Percentiles rank a stretch among this genome's conserved stretches.
These are phyloP conservation scores for Alces alces DNA, from an alignment of 2,113 vertebrate genomes.

Conservation along the genomic window DNA sequence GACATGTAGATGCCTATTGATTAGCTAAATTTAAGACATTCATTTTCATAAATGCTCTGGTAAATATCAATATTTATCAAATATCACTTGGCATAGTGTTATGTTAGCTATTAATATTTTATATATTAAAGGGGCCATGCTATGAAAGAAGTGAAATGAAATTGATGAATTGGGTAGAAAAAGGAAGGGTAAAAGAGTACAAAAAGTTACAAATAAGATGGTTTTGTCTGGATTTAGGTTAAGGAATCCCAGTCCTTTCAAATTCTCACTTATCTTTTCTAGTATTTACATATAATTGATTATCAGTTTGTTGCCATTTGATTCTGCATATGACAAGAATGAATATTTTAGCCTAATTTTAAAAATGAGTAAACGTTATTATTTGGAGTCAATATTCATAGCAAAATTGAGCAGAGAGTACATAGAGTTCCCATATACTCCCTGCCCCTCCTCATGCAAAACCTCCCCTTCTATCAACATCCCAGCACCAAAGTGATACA, in stretches of 20 bases:
- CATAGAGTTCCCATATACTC: not conserved
- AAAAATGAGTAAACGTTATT: not conserved
- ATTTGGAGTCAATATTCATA: not conserved
- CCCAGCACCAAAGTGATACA: too few species aligned
- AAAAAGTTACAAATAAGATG: not conserved
- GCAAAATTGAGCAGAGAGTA: not conserved
- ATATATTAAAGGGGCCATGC: not conserved
- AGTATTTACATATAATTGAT: not conserved
- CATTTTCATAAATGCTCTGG: conserved; percentile 22
- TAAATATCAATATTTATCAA: not conserved
- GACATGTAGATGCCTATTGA: not conserved
- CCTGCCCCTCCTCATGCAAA: not conserved
- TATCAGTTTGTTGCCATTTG: not conserved
- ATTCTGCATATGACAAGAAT: not conserved
- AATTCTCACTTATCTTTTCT: not conserved
- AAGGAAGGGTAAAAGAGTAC: not conserved
- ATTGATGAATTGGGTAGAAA: not conserved
- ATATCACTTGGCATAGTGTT: not conserved
- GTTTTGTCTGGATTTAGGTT: not conserved
- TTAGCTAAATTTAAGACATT: not conserved
- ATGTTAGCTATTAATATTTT: conserved; percentile 5
- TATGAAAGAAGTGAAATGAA: not conserved
- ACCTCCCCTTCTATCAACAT: fast-evolving
- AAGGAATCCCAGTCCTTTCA: not conserved
- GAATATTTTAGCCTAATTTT: not conserved